Percentiles rank a stretch among this genome's conserved stretches.
Conservation (phyloP, 2,113 vertebrate species). For the Pomatorhinus ruficollis region DNA sequence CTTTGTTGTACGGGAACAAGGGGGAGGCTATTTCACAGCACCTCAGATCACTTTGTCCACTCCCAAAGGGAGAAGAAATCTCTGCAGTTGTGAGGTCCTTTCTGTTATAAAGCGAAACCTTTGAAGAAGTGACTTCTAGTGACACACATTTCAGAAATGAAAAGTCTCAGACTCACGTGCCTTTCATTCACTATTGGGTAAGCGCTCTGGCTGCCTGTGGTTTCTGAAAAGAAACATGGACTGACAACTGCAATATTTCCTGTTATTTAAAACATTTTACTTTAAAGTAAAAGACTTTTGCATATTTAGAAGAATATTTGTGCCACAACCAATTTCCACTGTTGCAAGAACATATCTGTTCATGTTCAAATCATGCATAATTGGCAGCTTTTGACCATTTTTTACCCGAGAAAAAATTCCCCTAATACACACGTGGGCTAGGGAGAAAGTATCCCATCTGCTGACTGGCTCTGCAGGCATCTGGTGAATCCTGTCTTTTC, state of each 20-base stretch:
- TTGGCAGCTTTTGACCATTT: not conserved
- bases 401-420: not conserved
- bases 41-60: not conserved
- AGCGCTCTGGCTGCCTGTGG: not conserved
- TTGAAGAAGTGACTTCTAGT: not conserved
- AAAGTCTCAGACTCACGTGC: not conserved
- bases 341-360: not conserved
- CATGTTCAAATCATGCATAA: not conserved
- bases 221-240: not conserved
- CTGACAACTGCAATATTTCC: not conserved
- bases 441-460: constrained; percentile 33
- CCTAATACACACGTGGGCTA: not conserved
- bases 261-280: not conserved
- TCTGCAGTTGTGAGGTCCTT: not conserved
- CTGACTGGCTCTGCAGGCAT: not conserved
- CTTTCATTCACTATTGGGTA: not conserved
- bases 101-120: not conserved
- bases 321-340: not conserved
- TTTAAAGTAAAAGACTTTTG: not conserved
- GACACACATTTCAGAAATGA: not conserved
- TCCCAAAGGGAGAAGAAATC: not conserved
- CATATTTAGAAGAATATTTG: not conserved
- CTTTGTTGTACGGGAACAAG: not conserved
- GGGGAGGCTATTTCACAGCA: not conserved
- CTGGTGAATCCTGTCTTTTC: constrained; percentile 34